phyloP scores from a whole-genome alignment of 1,140 invertebrate genomes.

The Drosophila ironensis region DNA sequence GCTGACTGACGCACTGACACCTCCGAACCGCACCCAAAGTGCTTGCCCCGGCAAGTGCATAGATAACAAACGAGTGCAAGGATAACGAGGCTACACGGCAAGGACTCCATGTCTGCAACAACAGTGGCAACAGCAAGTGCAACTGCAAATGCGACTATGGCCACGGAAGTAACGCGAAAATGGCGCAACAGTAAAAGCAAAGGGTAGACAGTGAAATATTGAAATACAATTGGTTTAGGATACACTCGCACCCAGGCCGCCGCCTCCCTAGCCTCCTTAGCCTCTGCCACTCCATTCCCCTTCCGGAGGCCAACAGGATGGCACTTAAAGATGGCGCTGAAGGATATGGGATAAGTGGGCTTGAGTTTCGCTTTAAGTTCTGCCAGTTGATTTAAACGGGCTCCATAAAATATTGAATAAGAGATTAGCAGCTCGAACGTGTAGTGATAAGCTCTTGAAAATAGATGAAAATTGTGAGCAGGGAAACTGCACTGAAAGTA shows the following conservation, averaged over 20 bases:
- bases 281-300: neutral
- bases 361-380: slow-evolving; percentile 17
- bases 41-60: slow-evolving; percentile 59
- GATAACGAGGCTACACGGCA: slow-evolving; percentile 58
- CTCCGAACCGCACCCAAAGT: slow-evolving; percentile 47
- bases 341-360: slow-evolving; percentile 22
- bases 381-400: slow-evolving; percentile 16
- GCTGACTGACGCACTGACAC: slow-evolving; percentile 21
- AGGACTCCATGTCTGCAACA: slow-evolving; percentile 16
- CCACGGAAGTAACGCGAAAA: slow-evolving; percentile 50
- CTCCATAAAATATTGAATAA: slow-evolving; percentile 11
- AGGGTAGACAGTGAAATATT: slow-evolving; percentile 68
- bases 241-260: slow-evolving; percentile 10
- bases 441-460: neutral
- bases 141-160: neutral
- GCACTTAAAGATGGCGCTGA: slow-evolving; percentile 16
- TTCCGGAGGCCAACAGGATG: neutral
- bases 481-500: no score
- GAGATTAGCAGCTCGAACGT: neutral
- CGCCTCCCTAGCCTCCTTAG: neutral
- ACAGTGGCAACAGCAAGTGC: neutral
- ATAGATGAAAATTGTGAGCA: neutral
- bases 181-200: slow-evolving; percentile 58
- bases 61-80: slow-evolving; percentile 73
- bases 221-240: slow-evolving; percentile 72